Conservation (phyloP, 2,113 vertebrate genomes). For the Xenus cinereus region DNA sequence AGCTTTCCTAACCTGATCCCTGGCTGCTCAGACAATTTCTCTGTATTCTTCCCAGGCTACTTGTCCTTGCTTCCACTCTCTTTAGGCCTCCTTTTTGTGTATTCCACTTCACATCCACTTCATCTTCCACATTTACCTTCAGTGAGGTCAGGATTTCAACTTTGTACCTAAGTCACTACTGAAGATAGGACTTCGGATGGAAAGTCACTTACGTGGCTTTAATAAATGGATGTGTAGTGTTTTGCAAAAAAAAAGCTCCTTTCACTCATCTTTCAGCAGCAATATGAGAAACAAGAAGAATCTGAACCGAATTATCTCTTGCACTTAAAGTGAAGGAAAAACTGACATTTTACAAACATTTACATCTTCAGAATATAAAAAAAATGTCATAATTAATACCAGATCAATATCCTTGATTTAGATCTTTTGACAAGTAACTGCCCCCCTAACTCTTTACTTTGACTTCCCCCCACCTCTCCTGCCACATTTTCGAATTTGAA, state of each 20-base stretch:
- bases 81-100: background rate
- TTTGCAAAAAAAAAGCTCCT: background rate
- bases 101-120: background rate
- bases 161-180: background rate
- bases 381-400: background rate
- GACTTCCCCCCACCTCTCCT: background rate
- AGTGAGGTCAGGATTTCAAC: background rate
- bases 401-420: slow-evolving; percentile 28
- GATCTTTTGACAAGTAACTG: slow-evolving; percentile 1
- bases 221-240: background rate
- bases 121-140: background rate
- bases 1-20: background rate
- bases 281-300: background rate
- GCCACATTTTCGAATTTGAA: slow-evolving; percentile 52
- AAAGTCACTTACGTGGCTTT: background rate
- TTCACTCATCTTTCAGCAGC: background rate
- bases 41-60: background rate
- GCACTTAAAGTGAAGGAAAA: background rate
- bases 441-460: background rate
- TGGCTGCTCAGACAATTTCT: background rate
- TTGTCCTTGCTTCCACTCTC: background rate
- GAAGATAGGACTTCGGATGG: background rate
- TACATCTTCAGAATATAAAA: background rate
- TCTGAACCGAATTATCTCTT: background rate
- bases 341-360: background rate